Percentiles rank a stretch among this genome's conserved stretches.
phyloP scores from a whole-genome alignment of 2,888 invertebrate species.

The Plemyria rubiginata region DNA sequence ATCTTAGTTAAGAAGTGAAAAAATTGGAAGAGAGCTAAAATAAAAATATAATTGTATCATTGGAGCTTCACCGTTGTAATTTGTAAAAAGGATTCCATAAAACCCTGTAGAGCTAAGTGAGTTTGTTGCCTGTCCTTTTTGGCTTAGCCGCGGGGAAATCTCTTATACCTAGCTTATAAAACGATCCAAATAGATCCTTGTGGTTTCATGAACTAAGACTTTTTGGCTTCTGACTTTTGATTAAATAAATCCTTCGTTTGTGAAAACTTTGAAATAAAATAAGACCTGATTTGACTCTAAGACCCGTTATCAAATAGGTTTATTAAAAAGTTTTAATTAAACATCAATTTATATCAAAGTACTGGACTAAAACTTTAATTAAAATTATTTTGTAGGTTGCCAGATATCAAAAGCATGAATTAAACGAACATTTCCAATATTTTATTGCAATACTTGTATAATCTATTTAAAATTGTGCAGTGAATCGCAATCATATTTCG shows the following conservation, averaged over 20 bases:
- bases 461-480: conserved; percentile 14
- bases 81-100: neutral
- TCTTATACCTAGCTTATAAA: neutral
- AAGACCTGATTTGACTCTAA: neutral
- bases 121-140: neutral
- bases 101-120: neutral
- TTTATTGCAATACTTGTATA: conserved; percentile 19
- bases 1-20: too few relatives aligned
- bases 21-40: too few relatives aligned
- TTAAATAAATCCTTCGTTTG: neutral
- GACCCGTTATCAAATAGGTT: too few relatives aligned
- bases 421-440: conserved; percentile 13
- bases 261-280: neutral
- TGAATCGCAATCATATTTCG: conserved; percentile 25
- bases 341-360: neutral
- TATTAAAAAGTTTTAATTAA: conserved; percentile 4
- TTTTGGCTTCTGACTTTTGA: neutral
- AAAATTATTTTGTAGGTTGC: too few relatives aligned
- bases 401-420: neutral
- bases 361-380: neutral
- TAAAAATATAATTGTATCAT: neutral
- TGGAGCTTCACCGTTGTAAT: neutral
- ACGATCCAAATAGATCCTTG: neutral
- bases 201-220: neutral
- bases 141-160: neutral